Evolutionary conservation across 2,797 vertebrate species (phyloP).

Genomic region (Geotrypetes seraphini): DNA sequence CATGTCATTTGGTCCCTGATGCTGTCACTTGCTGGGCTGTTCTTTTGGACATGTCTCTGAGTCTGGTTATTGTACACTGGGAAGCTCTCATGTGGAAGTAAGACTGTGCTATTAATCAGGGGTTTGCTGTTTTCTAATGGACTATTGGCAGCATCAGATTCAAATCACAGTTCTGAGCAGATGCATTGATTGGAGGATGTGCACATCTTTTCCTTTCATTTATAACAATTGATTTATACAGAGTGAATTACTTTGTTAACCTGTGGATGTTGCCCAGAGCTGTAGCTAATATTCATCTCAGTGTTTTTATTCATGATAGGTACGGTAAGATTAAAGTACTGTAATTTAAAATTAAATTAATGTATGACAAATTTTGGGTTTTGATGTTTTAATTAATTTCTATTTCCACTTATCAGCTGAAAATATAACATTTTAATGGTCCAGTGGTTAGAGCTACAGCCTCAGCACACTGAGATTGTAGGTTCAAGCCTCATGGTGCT

Average conservation of each 20-base stretch:
- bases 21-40: conserved; percentile 18
- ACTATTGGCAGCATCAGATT: conserved; percentile 37
- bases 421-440: too few relatives aligned
- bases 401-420: background rate
- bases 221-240: conserved; percentile 53
- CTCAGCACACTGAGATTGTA: too few relatives aligned
- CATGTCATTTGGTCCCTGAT: conserved; percentile 2
- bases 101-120: too few relatives aligned
- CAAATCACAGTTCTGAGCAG: conserved; percentile 22
- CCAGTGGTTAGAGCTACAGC: too few relatives aligned
- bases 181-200: conserved; percentile 31
- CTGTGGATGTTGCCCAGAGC: conserved; percentile 69
- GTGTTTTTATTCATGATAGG: conserved; percentile 82
- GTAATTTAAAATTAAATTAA: conserved; percentile 58
- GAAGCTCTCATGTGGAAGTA: too few relatives aligned
- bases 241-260: conserved; percentile 64
- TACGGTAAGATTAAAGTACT: conserved; percentile 71
- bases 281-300: conserved; percentile 72
- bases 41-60: conserved; percentile 7
- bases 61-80: background rate
- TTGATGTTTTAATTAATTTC: conserved; percentile 22
- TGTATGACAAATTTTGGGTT: conserved; percentile 39
- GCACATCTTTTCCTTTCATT: conserved; percentile 33
- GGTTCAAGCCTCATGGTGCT: too few relatives aligned
- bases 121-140: background rate